Evolutionary conservation across 2,888 invertebrate species (phyloP), one percentile per base, ranked within the genome.

Genomic region (Nysson spinosus): DNA sequence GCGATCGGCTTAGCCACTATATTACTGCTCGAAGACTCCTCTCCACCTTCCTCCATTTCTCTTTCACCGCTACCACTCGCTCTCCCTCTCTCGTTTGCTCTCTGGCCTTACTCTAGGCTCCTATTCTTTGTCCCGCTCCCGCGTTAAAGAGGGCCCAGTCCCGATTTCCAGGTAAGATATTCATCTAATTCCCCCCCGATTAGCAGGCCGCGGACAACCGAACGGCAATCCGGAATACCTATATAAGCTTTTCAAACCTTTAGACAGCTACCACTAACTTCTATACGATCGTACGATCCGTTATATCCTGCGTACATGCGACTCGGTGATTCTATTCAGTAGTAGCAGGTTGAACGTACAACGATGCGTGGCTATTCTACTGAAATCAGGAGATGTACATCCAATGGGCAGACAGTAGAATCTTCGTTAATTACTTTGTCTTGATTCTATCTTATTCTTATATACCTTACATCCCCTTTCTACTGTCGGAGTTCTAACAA

Each of bases 1-100:
- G 85, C 84, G 81, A 85, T 83, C 80, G 78, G 71, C 75, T 60
- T 75, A 63, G 81, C 79, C 74, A 83, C 83, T 83, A 83, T 83
- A 84, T 84, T 84, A 84, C 77, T 73, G 72, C 65, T 66, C 79
- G 75, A 79, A 70, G 78, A 75, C 77, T 78, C 69, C 80, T 71
- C 69, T 74, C 71, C 75, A 73, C 65, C 75, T 64, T 54, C 69
- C 64, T 68, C 69, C 74, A 64, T 67, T 72, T 62, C 76, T 67
- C 70, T 74, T 76, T 70, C 63, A 28, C 64, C 55, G 66, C 67
- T 68, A 69, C 69, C 62, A 43, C 42, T 42, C 46, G 34, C 47
- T 57, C 61, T 37, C 40, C 34, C 17, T 57, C 63, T 43, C 61
- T 57, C 43, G 32, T 54, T 37, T n/a, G n/a, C n/a, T n/a, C n/a